These are phyloP conservation scores for Helicoverpa zea DNA, from an alignment of 1,140 invertebrate genomes.

Conservation along the genomic window DNA sequence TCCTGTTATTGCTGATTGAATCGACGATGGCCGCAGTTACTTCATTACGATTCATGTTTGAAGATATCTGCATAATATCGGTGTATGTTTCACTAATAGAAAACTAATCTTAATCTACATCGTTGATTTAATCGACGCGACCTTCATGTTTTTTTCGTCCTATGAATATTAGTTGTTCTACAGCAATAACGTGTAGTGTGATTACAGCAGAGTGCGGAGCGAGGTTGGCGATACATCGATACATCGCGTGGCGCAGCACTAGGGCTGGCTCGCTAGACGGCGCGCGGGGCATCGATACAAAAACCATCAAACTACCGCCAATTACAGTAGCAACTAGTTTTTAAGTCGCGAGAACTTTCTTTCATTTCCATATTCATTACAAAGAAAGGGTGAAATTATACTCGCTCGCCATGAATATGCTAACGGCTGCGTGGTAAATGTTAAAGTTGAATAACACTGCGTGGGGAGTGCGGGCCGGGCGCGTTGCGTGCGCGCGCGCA, in stretches of 20 bases:
- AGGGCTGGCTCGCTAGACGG: not conserved
- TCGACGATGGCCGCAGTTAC: not conserved
- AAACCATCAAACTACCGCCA: constrained; percentile 69
- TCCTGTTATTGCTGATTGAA: constrained; percentile 2
- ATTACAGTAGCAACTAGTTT: constrained; percentile 80
- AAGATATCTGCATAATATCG: constrained; percentile 18
- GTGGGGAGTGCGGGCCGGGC: constrained; percentile 27
- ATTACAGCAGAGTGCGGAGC: constrained; percentile 12
- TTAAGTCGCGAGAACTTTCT: constrained; percentile 84
- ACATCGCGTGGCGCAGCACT: constrained; percentile 24
- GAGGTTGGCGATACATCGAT: not conserved
- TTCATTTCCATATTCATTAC: constrained; percentile 82
- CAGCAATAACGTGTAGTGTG: constrained; percentile 19
- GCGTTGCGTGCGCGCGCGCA: constrained; percentile 42
- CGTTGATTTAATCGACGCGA: constrained; percentile 11
- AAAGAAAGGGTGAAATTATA: constrained; percentile 85
- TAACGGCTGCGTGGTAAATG: constrained; percentile 77
- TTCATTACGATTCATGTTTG: constrained; percentile 3
- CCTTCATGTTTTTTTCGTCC: constrained; percentile 14
- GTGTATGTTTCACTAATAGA: constrained; percentile 40
- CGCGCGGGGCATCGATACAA: constrained; percentile 55
- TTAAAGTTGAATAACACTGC: constrained; percentile 81
- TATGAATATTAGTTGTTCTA: constrained; percentile 27
- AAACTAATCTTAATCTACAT: constrained; percentile 26
- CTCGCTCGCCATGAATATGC: constrained; percentile 75